Evolutionary conservation across 1,140 invertebrate genomes (phyloP).

Genomic region (Drosophila tani): DNA sequence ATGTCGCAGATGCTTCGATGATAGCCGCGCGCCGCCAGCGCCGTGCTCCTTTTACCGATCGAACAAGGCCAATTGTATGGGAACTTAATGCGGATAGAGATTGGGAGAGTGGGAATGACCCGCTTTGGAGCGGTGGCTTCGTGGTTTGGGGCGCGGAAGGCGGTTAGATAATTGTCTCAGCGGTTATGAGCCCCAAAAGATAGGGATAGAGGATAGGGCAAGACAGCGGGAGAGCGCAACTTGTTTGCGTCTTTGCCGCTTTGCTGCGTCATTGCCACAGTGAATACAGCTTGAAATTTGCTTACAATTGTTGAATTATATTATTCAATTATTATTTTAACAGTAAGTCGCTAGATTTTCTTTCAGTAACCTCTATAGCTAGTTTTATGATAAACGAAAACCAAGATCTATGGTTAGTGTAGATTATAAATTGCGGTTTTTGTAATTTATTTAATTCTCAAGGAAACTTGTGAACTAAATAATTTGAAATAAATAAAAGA

Average conservation of each 20-base stretch:
- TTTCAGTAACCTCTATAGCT: background rate
- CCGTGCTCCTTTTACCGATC: conserved; percentile 26
- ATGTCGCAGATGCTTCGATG: conserved; percentile 29
- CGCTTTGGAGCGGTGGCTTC: background rate
- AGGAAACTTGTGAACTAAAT: background rate
- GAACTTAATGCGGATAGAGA: conserved; percentile 6
- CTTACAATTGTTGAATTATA: too few species aligned
- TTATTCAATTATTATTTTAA: background rate
- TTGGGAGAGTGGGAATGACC: conserved; percentile 39
- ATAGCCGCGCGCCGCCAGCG: background rate
- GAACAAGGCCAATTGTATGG: conserved; percentile 24
- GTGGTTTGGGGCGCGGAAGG: background rate
- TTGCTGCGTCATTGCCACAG: conserved; percentile 24
- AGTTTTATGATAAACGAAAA: too few species aligned
- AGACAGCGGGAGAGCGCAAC: conserved; percentile 12
- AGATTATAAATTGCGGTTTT: background rate
- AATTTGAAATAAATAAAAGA: background rate
- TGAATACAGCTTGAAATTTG: background rate
- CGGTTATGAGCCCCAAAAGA: conserved; percentile 1
- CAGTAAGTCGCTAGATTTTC: background rate
- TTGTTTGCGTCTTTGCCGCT: conserved; percentile 9
- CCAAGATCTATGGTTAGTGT: background rate
- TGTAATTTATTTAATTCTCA: background rate
- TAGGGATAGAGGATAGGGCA: background rate
- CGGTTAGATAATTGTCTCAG: conserved; percentile 23